These are phyloP conservation scores for Microtus oregoni DNA, from an alignment of 2,113 vertebrate species.

Conservation along the genomic window DNA sequence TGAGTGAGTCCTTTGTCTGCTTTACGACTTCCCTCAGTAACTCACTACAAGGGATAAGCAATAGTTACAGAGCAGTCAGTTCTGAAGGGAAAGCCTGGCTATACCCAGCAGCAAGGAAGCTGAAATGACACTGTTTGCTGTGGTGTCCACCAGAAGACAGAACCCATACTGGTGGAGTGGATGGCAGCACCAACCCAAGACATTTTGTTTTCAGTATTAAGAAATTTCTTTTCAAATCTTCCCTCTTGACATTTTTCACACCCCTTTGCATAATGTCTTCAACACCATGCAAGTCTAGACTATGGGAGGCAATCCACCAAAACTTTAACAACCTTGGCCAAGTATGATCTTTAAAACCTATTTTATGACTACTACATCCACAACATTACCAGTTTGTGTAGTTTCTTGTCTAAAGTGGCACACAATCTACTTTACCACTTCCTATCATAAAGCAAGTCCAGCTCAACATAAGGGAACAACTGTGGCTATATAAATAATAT, in stretches of 20 bases:
- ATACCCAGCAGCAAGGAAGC: not conserved
- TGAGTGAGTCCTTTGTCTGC: not conserved
- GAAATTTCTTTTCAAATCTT: constrained; percentile 40
- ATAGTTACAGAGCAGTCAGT: not conserved
- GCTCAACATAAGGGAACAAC: too few relatives aligned
- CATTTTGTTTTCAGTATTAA: not conserved
- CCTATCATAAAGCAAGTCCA: not conserved
- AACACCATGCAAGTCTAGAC: not conserved
- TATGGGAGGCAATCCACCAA: not conserved
- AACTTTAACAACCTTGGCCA: not conserved
- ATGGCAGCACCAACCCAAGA: not conserved
- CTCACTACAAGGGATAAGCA: not conserved
- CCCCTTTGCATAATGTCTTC: not conserved
- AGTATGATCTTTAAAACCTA: not conserved
- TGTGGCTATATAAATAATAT: too few relatives aligned
- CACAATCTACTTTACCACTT: not conserved
- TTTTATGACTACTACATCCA: not conserved
- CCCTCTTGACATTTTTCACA: not conserved
- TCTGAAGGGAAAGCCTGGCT: not conserved
- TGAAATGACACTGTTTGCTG: not conserved
- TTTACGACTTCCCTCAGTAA: not conserved
- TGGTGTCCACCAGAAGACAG: not conserved
- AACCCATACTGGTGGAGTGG: not conserved
- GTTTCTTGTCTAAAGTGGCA: not conserved
- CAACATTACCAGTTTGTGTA: not conserved